A percentile compares a stretch with the other conserved stretches of the same genome.
Evolutionary conservation across 1,140 invertebrate genomes (phyloP).

Genomic region (Ceratina australensis): DNA sequence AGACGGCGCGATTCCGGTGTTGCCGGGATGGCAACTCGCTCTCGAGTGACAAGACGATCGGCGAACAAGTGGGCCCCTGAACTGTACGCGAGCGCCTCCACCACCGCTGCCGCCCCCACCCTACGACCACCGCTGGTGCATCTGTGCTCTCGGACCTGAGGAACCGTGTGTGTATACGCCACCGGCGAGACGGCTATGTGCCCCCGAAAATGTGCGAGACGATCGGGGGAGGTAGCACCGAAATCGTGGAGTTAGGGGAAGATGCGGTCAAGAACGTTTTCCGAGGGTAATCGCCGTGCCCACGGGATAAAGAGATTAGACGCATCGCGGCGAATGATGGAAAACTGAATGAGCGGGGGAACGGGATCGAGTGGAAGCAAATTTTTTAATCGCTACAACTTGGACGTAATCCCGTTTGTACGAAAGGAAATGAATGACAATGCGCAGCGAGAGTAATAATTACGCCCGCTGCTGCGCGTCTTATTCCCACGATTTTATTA

Average conservation of each 20-base stretch:
- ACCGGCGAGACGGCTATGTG: constrained; percentile 11
- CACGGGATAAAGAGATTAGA: not conserved
- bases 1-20: constrained; percentile 55
- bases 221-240: not conserved
- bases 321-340: not conserved
- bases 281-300: not conserved
- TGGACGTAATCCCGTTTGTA: not conserved
- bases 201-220: not conserved
- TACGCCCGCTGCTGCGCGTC: constrained; percentile 12
- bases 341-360: not conserved
- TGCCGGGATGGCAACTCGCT: constrained; percentile 71
- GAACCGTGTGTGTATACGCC: not conserved
- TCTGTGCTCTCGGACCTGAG: constrained; percentile 31
- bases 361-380: not conserved
- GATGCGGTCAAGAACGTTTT: not conserved
- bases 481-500: constrained; percentile 62
- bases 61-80: constrained; percentile 68
- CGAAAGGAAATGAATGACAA: not conserved
- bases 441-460: not conserved
- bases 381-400: not conserved
- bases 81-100: constrained; percentile 56
- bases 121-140: constrained; percentile 47
- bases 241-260: not conserved
- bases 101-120: constrained; percentile 62
- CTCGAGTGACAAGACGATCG: constrained; percentile 69